Percentiles rank a stretch among this genome's conserved stretches.
Conservation (phyloP, 2,888 invertebrate species). For the Drosophila atripex region DNA sequence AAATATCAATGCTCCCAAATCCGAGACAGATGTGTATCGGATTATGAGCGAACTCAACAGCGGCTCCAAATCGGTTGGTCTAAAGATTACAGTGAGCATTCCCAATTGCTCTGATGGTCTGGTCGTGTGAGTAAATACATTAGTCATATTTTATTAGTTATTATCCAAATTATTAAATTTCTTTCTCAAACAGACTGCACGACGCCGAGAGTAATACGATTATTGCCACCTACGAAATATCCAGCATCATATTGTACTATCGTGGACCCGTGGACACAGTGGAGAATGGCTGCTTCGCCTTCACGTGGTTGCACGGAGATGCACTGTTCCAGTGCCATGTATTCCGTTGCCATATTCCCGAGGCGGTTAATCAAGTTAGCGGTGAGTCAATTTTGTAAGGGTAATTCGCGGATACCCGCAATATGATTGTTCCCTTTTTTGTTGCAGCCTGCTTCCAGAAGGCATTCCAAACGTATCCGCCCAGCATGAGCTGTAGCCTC, state of each 20-base stretch:
- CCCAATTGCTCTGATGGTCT: conserved; percentile 96
- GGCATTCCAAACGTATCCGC: conserved; percentile 95
- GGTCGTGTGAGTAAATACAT: conserved; percentile 91
- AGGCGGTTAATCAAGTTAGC: conserved; percentile 93
- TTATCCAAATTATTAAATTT: not conserved
- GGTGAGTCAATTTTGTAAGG: conserved; percentile 84
- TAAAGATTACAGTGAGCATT: conserved; percentile 95
- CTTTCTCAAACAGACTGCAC: conserved; percentile 87
- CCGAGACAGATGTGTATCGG: conserved; percentile 95
- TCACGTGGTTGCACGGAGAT: conserved; percentile 98
- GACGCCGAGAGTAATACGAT: conserved; percentile 91
- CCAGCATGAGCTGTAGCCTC: conserved; percentile 91
- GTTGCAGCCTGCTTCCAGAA: conserved; percentile 92
- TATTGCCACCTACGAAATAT: conserved; percentile 94
- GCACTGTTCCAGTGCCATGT: conserved; percentile 98
- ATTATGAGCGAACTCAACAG: conserved; percentile 95
- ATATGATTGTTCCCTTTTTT: not conserved
- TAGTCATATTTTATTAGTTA: not conserved
- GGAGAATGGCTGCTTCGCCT: conserved; percentile 98
- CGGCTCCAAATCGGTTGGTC: conserved; percentile 88
- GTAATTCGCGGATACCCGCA: conserved; percentile 22
- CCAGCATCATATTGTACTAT: conserved; percentile 97
- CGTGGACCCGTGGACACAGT: conserved; percentile 92
- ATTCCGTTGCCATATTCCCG: conserved; percentile 96
- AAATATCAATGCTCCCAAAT: conserved; percentile 95